Evolutionary conservation across 1,140 invertebrate genomes (phyloP), one percentile per base, ranked within the genome.

Genomic region (Spodoptera litura): DNA sequence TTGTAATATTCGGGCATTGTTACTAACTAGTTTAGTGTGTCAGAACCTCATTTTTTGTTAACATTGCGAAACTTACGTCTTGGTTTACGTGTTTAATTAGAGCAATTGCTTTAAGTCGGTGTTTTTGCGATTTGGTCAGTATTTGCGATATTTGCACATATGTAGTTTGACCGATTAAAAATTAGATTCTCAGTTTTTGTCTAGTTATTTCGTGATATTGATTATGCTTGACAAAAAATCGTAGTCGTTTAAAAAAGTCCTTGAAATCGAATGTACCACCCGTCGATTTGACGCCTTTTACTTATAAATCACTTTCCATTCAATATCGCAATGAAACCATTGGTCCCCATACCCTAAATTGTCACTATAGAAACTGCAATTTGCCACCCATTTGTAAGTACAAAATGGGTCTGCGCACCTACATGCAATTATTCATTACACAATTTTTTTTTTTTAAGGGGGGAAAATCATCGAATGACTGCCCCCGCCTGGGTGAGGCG

Each of bases 341-440:
- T 44, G 62, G 15, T n/a, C 38, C 2, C 20, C 9, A 13, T 31
- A 52, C 25, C 49, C 66, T 52, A 70, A 27, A 53, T 6, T 70
- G 25, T 49, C 53, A 72, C 78, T 53, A 66, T 49, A 66, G n/a
- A 15, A 49, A 25, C 52, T 56, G 2, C 27, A 71, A 55, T 71
- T 55, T 15, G 52, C 64, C 64, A 68, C 49, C 20, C 20, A 64
- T 13, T 35, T 61, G 11, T n/a, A n/a, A n/a, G n/a, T 70, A 53
- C 12, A 20, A 68, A 68, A 31, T 52, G 52, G 78, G 38, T 31
- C 44, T 68, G 51, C 73, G 61, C 75, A 27, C 78, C 51, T 53
- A 81, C 38, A 56, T 73, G 76, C 82, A 87, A 89, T 89, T 87
- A 88, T 79, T 78, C 68, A 80, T 91, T 91, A 86, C 89, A 87